phyloP scores from a whole-genome alignment of 2,113 vertebrate species.

The Tupaia chinensis region DNA sequence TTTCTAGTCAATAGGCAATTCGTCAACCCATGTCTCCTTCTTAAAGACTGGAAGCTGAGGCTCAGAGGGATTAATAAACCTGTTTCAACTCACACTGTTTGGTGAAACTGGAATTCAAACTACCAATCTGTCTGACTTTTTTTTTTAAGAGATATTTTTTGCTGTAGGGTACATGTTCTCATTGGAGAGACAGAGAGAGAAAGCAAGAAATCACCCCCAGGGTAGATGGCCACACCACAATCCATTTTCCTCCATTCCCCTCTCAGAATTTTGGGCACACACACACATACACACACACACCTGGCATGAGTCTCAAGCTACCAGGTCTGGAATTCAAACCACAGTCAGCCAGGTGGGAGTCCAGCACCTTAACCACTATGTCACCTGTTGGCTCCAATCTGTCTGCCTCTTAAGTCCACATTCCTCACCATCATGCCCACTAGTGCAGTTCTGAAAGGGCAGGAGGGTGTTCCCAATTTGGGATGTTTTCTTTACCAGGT shows the following conservation, averaged over 20 bases:
- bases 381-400: not conserved
- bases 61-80: slow-evolving; percentile 3
- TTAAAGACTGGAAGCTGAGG: slow-evolving; percentile 4
- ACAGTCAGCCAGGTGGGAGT: no score
- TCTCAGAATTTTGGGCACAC: no score
- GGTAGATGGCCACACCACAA: no score
- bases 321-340: no score
- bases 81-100: not conserved
- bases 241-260: no score
- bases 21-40: not conserved
- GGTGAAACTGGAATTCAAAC: not conserved
- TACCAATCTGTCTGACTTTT: not conserved
- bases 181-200: no score
- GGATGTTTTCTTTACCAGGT: not conserved
- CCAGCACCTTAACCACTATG: no score
- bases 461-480: not conserved
- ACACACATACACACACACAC: no score
- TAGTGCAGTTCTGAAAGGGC: not conserved
- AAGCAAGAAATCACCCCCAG: no score
- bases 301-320: no score
- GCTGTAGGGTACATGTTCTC: no score
- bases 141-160: not conserved
- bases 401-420: not conserved
- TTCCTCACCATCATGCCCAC: not conserved
- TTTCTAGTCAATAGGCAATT: no score